Evolutionary conservation across 2,888 invertebrate species (phyloP), one percentile per base, ranked within the genome.

Genomic region (Micropterix aruncella): DNA sequence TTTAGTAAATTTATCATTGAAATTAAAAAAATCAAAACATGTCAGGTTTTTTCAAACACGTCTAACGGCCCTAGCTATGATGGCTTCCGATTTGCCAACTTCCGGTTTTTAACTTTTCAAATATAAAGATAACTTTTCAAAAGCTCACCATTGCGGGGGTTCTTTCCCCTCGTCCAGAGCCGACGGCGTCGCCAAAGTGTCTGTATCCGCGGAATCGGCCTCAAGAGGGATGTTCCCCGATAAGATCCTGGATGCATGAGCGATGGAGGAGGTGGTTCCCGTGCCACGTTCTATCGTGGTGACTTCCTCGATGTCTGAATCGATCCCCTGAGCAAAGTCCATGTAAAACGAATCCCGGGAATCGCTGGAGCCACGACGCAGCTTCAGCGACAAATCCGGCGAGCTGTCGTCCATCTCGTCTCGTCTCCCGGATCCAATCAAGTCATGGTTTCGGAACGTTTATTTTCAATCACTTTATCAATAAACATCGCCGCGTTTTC

Each of bases 321-420:
- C 89, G 60, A 89, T 89, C 48, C 89, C 89, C 70, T 85, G 86
- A 56, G 87, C 89, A 60, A 89, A 87, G 66, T 89, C 88, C 88
- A 89, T 87, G 58, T 89, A 89, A 62, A 88, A 89, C 44, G 87
- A 88, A 63, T 89, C 89, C 51, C 88, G 74, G 27, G 89, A 89
- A 65, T 88, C 89, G 60, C 86, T 87, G 36, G 87, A 88, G 43
- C 88, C 87, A 47, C 88, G 79, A 54, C 89, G 77, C 60, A 89
- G 66, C 67, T 88, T 86, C 51, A 89, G 74, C 69, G 88, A 88
- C 65, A 89, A 68, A 66, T 89, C 88, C 49, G 88, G 87, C 47
- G 88, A 88, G 62, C 87, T 87, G 73, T 89, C 88, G 69, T 72
- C 71, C 71, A 71, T 71, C 51, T 60, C 36, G 7, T 27, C 7